These are phyloP conservation scores for Cetonia aurata DNA, from an alignment of 2,888 invertebrate species.

Conservation along the genomic window DNA sequence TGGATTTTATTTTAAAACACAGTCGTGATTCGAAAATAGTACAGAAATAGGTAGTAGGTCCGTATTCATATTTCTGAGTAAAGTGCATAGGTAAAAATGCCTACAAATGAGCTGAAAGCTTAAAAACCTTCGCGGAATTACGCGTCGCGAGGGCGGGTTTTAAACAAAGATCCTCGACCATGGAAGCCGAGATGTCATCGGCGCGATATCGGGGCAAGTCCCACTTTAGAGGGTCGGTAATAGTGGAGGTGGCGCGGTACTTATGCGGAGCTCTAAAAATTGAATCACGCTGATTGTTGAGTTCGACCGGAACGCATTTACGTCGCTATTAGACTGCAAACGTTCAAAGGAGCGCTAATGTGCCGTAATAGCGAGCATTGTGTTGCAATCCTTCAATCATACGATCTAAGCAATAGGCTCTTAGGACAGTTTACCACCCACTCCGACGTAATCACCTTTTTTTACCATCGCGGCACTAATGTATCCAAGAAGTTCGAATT, in stretches of 20 bases:
- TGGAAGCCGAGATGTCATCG: conserved; percentile 26
- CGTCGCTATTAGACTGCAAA: conserved; percentile 64
- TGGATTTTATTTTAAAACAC: not conserved
- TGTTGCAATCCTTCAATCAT: conserved; percentile 64
- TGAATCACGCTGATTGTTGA: conserved; percentile 64
- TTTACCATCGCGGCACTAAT: conserved; percentile 11
- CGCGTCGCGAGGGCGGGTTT: not conserved
- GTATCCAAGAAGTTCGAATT: conserved; percentile 27
- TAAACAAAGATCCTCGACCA: conserved; percentile 28
- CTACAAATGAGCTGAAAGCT: conserved; percentile 12
- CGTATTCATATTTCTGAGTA: not conserved
- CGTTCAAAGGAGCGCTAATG: conserved; percentile 65
- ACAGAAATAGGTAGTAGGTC: not conserved
- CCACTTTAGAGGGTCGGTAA: conserved; percentile 27
- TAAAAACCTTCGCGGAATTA: conserved; percentile 22
- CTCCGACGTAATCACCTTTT: conserved; percentile 40
- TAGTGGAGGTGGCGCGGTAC: conserved; percentile 51
- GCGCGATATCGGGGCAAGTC: conserved; percentile 33
- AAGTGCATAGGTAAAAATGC: conserved; percentile 1
- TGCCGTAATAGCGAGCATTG: conserved; percentile 64
- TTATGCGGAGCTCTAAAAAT: conserved; percentile 61
- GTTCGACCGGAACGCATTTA: conserved; percentile 64
- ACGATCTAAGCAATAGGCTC: conserved; percentile 62
- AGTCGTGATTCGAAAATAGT: not conserved
- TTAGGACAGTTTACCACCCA: conserved; percentile 49